Evolutionary conservation across 92 coral and sea anemone genomes (phyloP).

Genomic region (Phenganax marumi): DNA sequence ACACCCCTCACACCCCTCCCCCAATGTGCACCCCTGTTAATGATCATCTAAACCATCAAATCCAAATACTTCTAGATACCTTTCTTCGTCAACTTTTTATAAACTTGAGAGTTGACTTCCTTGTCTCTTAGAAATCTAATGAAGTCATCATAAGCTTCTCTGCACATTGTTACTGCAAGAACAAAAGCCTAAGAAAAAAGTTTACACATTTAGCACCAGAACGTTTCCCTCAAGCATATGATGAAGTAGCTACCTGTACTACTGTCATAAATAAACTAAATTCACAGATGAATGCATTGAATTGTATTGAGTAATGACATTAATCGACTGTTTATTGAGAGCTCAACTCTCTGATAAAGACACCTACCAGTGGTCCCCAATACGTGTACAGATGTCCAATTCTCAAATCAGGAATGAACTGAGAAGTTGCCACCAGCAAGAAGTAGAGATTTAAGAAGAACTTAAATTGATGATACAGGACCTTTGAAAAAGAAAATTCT

Average conservation of each 20-base stretch:
- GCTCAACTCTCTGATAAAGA: background rate
- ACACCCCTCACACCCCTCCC: too few relatives aligned
- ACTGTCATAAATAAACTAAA: too few relatives aligned
- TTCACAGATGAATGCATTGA: too few relatives aligned
- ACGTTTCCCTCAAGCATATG: background rate
- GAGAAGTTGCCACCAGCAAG: conserved; percentile 80
- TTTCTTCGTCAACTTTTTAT: conserved; percentile 83
- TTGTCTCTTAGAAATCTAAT: conserved; percentile 81
- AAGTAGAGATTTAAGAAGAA: conserved; percentile 91
- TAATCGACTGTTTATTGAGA: too few relatives aligned
- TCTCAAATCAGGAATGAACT: conserved; percentile 81
- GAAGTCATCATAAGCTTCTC: conserved; percentile 97
- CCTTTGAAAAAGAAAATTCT: conserved; percentile 51
- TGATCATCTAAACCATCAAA: background rate
- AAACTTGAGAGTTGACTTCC: conserved; percentile 80
- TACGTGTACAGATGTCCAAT: conserved; percentile 93
- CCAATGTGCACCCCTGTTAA: background rate
- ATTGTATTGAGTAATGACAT: too few relatives aligned
- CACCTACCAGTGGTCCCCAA: conserved; percentile 97
- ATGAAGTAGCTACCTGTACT: background rate
- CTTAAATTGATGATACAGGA: conserved; percentile 87
- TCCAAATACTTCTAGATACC: conserved; percentile 45
- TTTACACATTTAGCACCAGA: background rate
- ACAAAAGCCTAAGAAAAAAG: conserved; percentile 67
- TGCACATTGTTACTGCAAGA: conserved; percentile 90